Evolutionary conservation across 2,113 vertebrate genomes (phyloP).

Genomic region (Leucopsar rothschildi): DNA sequence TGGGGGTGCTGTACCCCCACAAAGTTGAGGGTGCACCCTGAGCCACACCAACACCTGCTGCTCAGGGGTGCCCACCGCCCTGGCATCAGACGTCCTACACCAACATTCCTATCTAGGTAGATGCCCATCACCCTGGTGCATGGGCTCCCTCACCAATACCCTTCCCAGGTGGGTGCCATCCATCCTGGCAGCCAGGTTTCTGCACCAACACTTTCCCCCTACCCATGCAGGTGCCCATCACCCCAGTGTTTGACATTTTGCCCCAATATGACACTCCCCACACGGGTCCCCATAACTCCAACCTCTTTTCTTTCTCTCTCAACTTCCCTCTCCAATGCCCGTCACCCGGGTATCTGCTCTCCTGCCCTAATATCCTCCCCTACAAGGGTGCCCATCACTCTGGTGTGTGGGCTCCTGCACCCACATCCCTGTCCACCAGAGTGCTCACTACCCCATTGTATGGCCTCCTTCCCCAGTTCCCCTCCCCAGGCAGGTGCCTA

Average conservation of each 20-base stretch:
- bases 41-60: background rate
- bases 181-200: background rate
- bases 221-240: background rate
- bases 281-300: background rate
- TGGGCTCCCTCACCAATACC: background rate
- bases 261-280: background rate
- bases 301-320: background rate
- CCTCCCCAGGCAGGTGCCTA: background rate
- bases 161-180: background rate
- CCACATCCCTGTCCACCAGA: background rate
- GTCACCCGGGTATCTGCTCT: background rate
- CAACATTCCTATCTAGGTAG: background rate
- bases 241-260: background rate
- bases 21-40: background rate
- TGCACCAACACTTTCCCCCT: background rate
- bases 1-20: rapidly evolving
- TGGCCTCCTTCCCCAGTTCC: background rate
- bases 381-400: background rate
- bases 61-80: background rate
- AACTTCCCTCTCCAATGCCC: background rate
- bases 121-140: background rate
- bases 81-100: background rate
- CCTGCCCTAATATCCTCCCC: too few species aligned
- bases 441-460: background rate
- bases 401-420: background rate